These are phyloP conservation scores for Megastigmus dorsalis DNA, from an alignment of 2,888 invertebrate genomes.

Conservation along the genomic window DNA sequence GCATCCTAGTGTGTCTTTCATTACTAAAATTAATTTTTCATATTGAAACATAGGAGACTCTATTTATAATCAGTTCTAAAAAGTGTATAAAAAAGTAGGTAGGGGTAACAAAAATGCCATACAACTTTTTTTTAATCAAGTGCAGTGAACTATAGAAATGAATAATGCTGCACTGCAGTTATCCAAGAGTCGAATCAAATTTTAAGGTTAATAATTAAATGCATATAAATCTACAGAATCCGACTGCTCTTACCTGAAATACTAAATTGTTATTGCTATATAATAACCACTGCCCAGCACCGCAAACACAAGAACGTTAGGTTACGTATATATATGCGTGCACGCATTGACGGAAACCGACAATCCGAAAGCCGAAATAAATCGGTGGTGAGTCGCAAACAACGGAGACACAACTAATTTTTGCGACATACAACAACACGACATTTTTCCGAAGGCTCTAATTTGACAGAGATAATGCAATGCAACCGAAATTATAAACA, in stretches of 20 bases:
- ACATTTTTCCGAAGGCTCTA: constrained; percentile 33
- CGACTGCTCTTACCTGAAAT: constrained; percentile 39
- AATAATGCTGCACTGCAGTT: too few relatives aligned
- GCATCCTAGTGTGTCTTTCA: too few relatives aligned
- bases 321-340: constrained; percentile 39
- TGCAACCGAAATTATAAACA: constrained; percentile 34
- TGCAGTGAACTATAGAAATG: too few relatives aligned
- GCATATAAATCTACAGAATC: too few relatives aligned
- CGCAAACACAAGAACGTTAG: constrained; percentile 25
- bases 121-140: too few relatives aligned
- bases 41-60: too few relatives aligned
- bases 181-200: too few relatives aligned
- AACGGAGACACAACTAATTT: neutral
- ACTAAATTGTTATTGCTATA: constrained; percentile 19
- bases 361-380: constrained; percentile 16
- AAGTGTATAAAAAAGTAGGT: too few relatives aligned
- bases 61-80: too few relatives aligned
- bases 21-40: too few relatives aligned
- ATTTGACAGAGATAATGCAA: constrained; percentile 4
- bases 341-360: constrained; percentile 18
- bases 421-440: neutral
- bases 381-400: neutral
- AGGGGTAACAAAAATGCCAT: too few relatives aligned
- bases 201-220: too few relatives aligned
- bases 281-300: constrained; percentile 3